These are phyloP conservation scores for Bujurquina vittata DNA, from an alignment of 2,113 vertebrate species.

Conservation along the genomic window DNA sequence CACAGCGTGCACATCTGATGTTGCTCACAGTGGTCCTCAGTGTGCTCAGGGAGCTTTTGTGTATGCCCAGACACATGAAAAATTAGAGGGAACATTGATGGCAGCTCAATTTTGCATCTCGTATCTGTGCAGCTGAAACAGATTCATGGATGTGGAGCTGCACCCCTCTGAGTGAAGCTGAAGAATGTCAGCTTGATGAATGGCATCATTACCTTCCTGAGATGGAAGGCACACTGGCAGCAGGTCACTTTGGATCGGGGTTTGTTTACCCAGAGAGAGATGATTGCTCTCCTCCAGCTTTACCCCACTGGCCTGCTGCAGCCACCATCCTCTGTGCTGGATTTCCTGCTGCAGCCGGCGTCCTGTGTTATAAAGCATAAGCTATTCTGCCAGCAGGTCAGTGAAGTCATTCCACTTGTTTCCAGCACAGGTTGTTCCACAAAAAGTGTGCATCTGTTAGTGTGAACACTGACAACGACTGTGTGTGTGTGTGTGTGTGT, in stretches of 20 bases:
- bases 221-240: neutral
- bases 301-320: neutral
- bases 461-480: neutral
- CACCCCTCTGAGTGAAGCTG: neutral
- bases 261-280: slow-evolving; percentile 4
- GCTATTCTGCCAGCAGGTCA: neutral
- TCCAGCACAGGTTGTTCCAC: neutral
- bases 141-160: neutral
- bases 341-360: neutral
- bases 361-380: neutral
- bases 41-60: too few relatives aligned
- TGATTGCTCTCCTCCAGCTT: neutral
- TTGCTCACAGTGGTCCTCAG: too few relatives aligned
- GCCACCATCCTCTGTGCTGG: neutral
- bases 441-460: neutral
- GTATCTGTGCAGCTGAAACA: neutral
- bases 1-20: too few relatives aligned
- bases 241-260: neutral
- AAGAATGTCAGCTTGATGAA: slow-evolving; percentile 1
- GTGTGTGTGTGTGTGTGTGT: too few relatives aligned
- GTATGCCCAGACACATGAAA: too few relatives aligned
- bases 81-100: too few relatives aligned
- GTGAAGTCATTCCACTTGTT: neutral
- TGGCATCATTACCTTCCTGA: neutral
- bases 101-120: neutral